phyloP scores from a whole-genome alignment of 1,140 invertebrate species.

The Sycophila sp. region DNA sequence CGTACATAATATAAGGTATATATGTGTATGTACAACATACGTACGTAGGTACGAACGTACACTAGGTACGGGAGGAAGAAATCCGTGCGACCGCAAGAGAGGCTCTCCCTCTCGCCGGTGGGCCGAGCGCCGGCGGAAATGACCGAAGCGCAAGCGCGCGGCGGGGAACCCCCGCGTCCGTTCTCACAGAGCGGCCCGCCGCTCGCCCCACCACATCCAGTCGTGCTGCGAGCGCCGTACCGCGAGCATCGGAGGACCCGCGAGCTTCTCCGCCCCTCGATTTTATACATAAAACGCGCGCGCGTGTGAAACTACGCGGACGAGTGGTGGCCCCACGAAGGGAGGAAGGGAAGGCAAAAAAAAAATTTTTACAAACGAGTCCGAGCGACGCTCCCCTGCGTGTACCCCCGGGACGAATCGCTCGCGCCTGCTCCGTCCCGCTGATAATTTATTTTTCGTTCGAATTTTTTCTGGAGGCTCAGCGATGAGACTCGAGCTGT shows the following conservation, averaged over 20 bases:
- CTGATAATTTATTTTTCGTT: background rate
- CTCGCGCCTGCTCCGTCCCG: background rate
- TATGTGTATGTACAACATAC: no score
- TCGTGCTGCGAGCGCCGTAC: constrained; percentile 55
- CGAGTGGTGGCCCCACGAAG: background rate
- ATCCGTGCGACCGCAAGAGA: background rate
- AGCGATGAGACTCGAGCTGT: no score
- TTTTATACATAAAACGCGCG: constrained; percentile 19
- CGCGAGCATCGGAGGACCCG: constrained; percentile 45
- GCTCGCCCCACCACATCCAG: constrained; percentile 47
- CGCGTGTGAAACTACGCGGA: background rate
- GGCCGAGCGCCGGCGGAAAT: constrained; percentile 22
- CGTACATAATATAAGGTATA: no score
- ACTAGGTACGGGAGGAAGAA: no score
- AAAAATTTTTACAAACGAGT: background rate
- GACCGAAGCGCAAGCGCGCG: constrained; percentile 31
- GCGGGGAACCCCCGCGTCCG: constrained; percentile 38
- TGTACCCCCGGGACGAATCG: no score
- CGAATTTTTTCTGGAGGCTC: no score
- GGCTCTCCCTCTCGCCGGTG: background rate
- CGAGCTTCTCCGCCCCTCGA: constrained; percentile 6
- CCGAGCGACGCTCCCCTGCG: no score
- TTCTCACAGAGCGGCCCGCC: constrained; percentile 5
- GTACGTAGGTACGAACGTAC: no score
- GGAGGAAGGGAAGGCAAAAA: background rate